Conservation (phyloP, 2,797 vertebrate species). For the Sarcophilus harrisii region DNA sequence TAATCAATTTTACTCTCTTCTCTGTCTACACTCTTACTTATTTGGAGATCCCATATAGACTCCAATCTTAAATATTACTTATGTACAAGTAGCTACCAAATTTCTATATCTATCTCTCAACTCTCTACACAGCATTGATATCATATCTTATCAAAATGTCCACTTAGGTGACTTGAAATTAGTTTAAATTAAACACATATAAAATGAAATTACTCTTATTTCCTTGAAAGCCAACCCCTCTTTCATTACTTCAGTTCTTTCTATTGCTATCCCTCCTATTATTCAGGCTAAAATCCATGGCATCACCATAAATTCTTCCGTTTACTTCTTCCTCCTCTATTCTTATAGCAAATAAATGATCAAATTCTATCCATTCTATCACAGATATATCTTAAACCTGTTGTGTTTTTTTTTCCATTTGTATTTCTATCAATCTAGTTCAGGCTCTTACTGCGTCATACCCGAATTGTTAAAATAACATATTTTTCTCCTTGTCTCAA, state of each 20-base stretch:
- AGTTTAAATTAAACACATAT: neutral
- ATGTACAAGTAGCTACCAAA: neutral
- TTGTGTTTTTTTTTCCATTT: neutral
- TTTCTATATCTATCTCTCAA: neutral
- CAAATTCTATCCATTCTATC: neutral
- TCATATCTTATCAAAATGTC: neutral
- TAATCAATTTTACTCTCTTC: neutral
- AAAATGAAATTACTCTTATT: neutral
- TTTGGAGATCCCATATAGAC: neutral
- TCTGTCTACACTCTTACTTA: neutral
- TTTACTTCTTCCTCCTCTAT: neutral
- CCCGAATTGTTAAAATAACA: neutral
- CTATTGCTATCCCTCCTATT: too few species aligned
- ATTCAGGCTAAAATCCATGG: neutral
- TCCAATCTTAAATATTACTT: neutral
- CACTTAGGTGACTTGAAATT: neutral
- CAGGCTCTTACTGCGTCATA: neutral
- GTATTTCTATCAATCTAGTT: neutral
- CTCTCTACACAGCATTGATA: neutral
- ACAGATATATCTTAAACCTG: neutral
- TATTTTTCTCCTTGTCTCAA: neutral
- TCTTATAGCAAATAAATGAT: fast-evolving
- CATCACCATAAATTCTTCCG: neutral
- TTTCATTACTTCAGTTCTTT: fast-evolving
- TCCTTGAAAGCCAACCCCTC: neutral